Evolutionary conservation across 1,140 invertebrate genomes (phyloP).

Genomic region (Lineus longissimus): DNA sequence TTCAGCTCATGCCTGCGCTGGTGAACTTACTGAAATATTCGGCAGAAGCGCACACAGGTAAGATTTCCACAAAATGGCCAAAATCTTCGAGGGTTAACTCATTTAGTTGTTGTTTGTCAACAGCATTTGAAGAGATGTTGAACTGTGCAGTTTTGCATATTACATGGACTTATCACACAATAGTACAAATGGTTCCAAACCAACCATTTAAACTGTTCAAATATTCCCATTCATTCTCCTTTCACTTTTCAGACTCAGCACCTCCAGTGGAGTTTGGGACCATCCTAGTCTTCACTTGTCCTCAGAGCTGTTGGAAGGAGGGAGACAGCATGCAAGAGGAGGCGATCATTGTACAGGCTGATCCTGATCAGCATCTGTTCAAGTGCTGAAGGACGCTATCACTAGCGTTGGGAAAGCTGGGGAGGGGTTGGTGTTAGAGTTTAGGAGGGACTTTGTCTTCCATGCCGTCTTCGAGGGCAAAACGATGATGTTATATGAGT

Average conservation of each 20-base stretch:
- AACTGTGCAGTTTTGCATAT: background rate
- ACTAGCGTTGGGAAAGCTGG: no score
- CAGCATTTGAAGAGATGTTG: background rate
- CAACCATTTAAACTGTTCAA: background rate
- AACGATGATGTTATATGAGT: no score
- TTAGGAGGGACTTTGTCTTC: no score
- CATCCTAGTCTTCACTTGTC: slow-evolving; percentile 74
- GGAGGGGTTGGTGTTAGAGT: no score
- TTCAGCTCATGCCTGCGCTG: slow-evolving; percentile 75
- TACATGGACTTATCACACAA: background rate
- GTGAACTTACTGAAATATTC: slow-evolving; percentile 65
- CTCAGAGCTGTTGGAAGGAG: slow-evolving; percentile 75
- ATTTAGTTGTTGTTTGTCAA: background rate
- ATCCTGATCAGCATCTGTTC: slow-evolving; percentile 51
- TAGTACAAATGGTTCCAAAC: background rate
- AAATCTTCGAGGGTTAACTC: background rate
- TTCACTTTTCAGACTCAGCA: slow-evolving; percentile 27
- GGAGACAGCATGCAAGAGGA: slow-evolving; percentile 67
- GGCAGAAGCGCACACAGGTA: background rate
- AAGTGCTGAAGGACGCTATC: no score
- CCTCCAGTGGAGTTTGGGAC: slow-evolving; percentile 72
- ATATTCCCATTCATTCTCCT: background rate
- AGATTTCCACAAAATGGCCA: background rate
- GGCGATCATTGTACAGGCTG: slow-evolving; percentile 70
- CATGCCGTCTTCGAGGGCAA: no score